phyloP scores from a whole-genome alignment of 2,113 vertebrate species.

The Syngnathus typhle region DNA sequence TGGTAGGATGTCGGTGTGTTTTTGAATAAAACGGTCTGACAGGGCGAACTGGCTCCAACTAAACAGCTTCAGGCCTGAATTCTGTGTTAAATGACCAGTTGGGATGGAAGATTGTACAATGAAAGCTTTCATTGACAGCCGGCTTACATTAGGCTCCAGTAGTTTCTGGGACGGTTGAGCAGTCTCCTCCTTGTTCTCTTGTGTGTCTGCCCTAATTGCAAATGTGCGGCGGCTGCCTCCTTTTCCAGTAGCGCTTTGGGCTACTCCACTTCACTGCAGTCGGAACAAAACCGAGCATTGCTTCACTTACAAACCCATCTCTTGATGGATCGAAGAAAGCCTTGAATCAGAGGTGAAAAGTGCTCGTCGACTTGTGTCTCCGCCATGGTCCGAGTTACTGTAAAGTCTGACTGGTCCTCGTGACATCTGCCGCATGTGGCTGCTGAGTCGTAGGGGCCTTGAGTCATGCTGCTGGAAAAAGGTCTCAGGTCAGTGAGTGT shows the following conservation, averaged over 20 bases:
- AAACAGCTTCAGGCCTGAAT: constrained; percentile 19
- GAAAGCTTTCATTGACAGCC: constrained; percentile 48
- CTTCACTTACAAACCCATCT: constrained; percentile 31
- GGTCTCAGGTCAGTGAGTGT: constrained; percentile 23
- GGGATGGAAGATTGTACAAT: constrained; percentile 30
- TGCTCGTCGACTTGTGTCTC: neutral
- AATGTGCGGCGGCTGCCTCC: constrained; percentile 38
- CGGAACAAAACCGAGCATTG: constrained; percentile 23
- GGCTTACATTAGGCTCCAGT: constrained; percentile 49
- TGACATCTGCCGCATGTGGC: constrained; percentile 19
- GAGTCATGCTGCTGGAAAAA: constrained; percentile 41
- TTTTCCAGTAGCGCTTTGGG: constrained; percentile 42
- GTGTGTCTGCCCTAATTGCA: constrained; percentile 54
- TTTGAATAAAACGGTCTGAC: constrained; percentile 14
- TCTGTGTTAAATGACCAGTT: constrained; percentile 22
- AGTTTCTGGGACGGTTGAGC: constrained; percentile 60
- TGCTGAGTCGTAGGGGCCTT: constrained; percentile 18
- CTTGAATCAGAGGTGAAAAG: constrained; percentile 6
- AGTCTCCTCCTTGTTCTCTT: constrained; percentile 49
- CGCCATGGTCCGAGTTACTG: constrained; percentile 13
- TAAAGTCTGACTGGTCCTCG: constrained; percentile 23
- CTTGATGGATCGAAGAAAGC: neutral
- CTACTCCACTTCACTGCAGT: constrained; percentile 30
- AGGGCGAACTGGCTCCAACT: constrained; percentile 15
- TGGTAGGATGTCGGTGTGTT: constrained; percentile 2